Evolutionary conservation across 2,113 vertebrate species (phyloP), one percentile per base, ranked within the genome.

Genomic region (Oreocharis arfaki): DNA sequence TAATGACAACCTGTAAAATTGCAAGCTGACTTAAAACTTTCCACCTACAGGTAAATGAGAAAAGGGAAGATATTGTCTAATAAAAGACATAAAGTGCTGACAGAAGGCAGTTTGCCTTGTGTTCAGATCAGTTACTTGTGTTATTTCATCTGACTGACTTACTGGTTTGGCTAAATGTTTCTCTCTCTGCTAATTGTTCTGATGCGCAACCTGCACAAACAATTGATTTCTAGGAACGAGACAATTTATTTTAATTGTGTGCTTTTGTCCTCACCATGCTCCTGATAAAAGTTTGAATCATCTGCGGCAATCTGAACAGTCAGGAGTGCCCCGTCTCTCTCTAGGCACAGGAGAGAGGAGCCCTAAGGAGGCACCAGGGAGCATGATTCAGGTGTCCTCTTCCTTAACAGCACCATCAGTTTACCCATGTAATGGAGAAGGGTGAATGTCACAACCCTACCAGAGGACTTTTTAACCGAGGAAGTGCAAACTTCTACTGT

Each of bases 181-280:
- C 3, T 27, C 60, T 28, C 47, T 47, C 44, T 53, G 60, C 13
- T 74, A 68, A 81, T 42, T 47, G 14, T 32, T 94, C 55, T 65
- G 27, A 75, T 49, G 41, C 0, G 0, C 35, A 69, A 77, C 47
- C 61, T 80, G 50, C 23, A 73, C n/a, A 77, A 70, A 75, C 4
- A 80, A 59, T 53, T 50, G 19, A 91, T 84, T 60, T 90, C 44
- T 84, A 76, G 47, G 50, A 97, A 73, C 5, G 84, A 82, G 8
- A 44, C 7, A 47, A 65, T 78, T 91, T 28, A 61, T 65, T 92
- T 94, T 85, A 41, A 42, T 42, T 68, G 10, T n/a, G 10, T 47
- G 13, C 16, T 77, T 81, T 82, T 79, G 16, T 84, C 57, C 39
- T 86, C 73, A 56, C 21, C 22, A 6, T 3, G 2, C 22, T 63